These are phyloP conservation scores for Cephus runcator DNA, from an alignment of 2,888 invertebrate species.

Conservation along the genomic window DNA sequence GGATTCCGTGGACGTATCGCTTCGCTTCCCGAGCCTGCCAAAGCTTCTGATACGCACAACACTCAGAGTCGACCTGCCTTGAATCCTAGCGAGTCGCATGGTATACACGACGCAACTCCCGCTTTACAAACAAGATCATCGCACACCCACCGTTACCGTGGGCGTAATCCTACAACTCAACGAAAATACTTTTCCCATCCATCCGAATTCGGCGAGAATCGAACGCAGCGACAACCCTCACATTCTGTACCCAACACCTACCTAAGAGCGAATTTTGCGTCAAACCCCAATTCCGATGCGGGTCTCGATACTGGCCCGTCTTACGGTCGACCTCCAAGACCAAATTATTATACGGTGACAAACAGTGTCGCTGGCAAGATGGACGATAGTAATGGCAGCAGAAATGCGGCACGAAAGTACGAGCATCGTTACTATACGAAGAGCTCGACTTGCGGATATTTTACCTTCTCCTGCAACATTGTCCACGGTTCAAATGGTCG, in stretches of 20 bases:
- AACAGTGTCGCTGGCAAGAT: slow-evolving; percentile 83
- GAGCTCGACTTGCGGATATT: slow-evolving; percentile 88
- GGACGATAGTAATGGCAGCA: slow-evolving; percentile 65
- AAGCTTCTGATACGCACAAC: slow-evolving; percentile 64
- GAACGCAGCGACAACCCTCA: neutral
- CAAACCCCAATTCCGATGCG: neutral
- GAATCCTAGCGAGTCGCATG: neutral
- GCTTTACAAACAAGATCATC: slow-evolving; percentile 50
- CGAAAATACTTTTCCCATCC: neutral
- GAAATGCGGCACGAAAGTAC: slow-evolving; percentile 68
- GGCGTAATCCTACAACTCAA: neutral
- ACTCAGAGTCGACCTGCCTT: neutral
- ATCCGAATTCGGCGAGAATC: neutral
- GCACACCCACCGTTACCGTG: slow-evolving; percentile 21
- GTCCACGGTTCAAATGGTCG: slow-evolving; percentile 81
- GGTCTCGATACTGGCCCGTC: neutral
- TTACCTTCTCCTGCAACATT: slow-evolving; percentile 86
- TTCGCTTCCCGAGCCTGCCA: slow-evolving; percentile 72
- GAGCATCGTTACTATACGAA: slow-evolving; percentile 85
- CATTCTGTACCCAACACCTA: slow-evolving; percentile 11
- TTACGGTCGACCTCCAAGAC: slow-evolving; percentile 30
- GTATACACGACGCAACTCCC: slow-evolving; percentile 28
- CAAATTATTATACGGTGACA: slow-evolving; percentile 79
- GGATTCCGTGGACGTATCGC: slow-evolving; percentile 76
- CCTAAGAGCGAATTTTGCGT: slow-evolving; percentile 11